Percentiles rank a stretch among this genome's conserved stretches.
Conservation (phyloP, 2,888 invertebrate genomes). For the Pharmacophagus antenor region DNA sequence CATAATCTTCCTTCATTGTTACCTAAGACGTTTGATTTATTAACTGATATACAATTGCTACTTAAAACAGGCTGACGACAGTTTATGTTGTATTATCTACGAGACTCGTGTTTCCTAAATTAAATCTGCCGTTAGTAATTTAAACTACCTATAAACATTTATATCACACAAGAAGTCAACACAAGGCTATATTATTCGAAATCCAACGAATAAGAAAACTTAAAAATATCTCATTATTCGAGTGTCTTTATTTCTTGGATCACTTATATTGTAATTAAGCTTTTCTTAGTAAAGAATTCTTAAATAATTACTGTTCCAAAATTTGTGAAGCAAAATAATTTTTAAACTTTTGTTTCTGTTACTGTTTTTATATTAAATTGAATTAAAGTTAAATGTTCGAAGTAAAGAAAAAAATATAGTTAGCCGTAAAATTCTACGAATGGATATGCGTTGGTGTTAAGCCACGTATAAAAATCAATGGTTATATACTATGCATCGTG, state of each 20-base stretch:
- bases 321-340: background rate
- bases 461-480: slow-evolving; percentile 11
- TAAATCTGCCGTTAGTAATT: background rate
- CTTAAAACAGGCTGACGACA: no score
- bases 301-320: background rate
- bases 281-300: background rate
- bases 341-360: background rate
- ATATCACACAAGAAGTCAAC: background rate
- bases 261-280: background rate
- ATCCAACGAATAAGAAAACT: no score
- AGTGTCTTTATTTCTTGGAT: no score
- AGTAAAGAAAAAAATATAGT: slow-evolving; percentile 61
- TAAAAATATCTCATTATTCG: no score
- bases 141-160: background rate
- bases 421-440: slow-evolving; percentile 51
- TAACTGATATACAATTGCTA: background rate
- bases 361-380: slow-evolving; percentile 55
- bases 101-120: background rate
- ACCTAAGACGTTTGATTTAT: background rate
- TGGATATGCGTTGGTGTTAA: background rate
- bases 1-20: background rate
- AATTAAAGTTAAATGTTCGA: slow-evolving; percentile 65
- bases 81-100: background rate
- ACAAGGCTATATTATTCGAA: no score
- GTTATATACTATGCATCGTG: slow-evolving; percentile 22